Conservation (phyloP, 2,888 invertebrate genomes). For the Cremastobaeus sp. region DNA sequence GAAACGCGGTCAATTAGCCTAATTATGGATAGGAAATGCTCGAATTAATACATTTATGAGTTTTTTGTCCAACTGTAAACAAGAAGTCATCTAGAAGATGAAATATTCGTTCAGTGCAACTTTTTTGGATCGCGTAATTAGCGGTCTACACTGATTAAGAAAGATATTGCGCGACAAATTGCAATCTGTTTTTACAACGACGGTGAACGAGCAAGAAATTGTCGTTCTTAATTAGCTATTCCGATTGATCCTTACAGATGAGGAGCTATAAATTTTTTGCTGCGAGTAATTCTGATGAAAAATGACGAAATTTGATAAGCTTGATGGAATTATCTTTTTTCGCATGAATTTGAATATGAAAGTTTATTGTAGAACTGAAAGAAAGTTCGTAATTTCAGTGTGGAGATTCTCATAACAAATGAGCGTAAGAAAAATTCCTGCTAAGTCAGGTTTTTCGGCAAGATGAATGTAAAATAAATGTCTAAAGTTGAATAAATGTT, state of each 20-base stretch:
- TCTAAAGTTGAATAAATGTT: not conserved
- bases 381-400: not conserved
- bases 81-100: slow-evolving; percentile 31
- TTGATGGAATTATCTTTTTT: not conserved
- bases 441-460: not conserved
- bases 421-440: not conserved
- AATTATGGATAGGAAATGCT: slow-evolving; percentile 30
- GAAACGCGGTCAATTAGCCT: slow-evolving; percentile 50
- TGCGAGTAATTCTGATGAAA: slow-evolving; percentile 13
- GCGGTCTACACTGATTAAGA: slow-evolving; percentile 26
- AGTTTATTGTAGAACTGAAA: not conserved
- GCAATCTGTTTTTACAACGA: slow-evolving; percentile 22
- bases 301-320: slow-evolving; percentile 6
- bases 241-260: slow-evolving; percentile 6
- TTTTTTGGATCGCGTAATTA: slow-evolving; percentile 31
- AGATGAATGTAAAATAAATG: not conserved
- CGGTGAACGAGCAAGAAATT: slow-evolving; percentile 5
- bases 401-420: not conserved
- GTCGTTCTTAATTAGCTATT: slow-evolving; percentile 21
- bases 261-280: not conserved
- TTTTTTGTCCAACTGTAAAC: slow-evolving; percentile 30
- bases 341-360: not conserved
- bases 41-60: slow-evolving; percentile 34
- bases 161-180: slow-evolving; percentile 12
- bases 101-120: slow-evolving; percentile 7